Evolutionary conservation across 2,888 invertebrate genomes (phyloP).

Genomic region (Ceraclea dissimilis): DNA sequence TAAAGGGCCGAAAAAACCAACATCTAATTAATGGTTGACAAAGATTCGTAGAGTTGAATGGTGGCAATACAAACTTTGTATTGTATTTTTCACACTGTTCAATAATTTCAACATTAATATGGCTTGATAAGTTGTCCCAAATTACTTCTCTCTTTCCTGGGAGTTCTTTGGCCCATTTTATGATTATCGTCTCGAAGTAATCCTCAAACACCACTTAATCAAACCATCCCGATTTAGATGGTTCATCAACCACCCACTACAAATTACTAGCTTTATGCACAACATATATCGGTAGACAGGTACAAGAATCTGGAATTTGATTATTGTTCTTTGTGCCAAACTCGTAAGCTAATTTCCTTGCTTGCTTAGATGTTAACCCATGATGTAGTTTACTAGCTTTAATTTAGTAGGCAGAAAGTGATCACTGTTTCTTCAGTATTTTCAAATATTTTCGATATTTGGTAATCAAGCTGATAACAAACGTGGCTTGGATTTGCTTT

Average conservation of each 20-base stretch:
- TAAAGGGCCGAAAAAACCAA: conserved; percentile 31
- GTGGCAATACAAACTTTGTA: conserved; percentile 33
- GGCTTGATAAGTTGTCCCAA: conserved; percentile 34
- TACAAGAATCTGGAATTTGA: not conserved
- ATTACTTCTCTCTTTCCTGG: conserved; percentile 31
- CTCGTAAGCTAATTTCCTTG: not conserved
- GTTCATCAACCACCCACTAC: conserved; percentile 36
- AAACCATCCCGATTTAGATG: conserved; percentile 33
- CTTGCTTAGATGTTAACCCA: not conserved
- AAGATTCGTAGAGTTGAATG: conserved; percentile 31
- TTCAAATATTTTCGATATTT: not conserved
- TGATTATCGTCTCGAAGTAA: conserved; percentile 28
- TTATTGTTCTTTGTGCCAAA: not conserved
- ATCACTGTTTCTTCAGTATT: not conserved
- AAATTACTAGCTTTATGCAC: conserved; percentile 35
- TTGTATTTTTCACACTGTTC: conserved; percentile 30
- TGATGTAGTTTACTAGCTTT: not conserved
- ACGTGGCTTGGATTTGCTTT: not conserved
- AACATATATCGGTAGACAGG: conserved; percentile 32
- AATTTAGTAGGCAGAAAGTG: not conserved
- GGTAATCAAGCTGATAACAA: not conserved
- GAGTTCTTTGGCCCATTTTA: conserved; percentile 27
- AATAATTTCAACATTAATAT: conserved; percentile 29
- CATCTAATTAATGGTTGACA: conserved; percentile 33
- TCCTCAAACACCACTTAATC: conserved; percentile 31